Conservation (phyloP, 1,140 invertebrate species). For the Arctopsyche grandis region DNA sequence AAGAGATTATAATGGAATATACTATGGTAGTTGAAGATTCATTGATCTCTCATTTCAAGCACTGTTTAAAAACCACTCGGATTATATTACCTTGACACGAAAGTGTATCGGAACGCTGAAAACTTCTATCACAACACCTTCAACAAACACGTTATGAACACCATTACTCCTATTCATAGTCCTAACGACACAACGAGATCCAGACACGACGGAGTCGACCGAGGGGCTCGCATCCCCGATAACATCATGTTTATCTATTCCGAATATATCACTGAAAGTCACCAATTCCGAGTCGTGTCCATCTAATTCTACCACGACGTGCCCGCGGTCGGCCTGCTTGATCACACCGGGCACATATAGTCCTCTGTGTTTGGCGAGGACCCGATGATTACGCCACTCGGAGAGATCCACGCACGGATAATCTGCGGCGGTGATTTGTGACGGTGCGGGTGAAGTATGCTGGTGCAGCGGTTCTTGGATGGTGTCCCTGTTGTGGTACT, state of each 20-base stretch:
- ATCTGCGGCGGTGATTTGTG: slow-evolving; percentile 56
- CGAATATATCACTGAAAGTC: slow-evolving; percentile 76
- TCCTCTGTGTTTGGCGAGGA: slow-evolving; percentile 84
- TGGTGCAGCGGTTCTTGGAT: slow-evolving; percentile 56
- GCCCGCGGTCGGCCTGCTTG: slow-evolving; percentile 68
- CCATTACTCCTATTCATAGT: slow-evolving; percentile 62
- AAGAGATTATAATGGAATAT: too few relatives aligned
- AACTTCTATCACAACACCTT: slow-evolving; percentile 83
- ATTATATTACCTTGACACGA: slow-evolving; percentile 73
- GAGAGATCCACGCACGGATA: slow-evolving; percentile 78
- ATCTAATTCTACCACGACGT: slow-evolving; percentile 82
- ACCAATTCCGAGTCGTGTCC: slow-evolving; percentile 68
- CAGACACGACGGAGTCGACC: slow-evolving; percentile 73
- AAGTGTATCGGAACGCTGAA: slow-evolving; percentile 77
- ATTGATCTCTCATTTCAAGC: too few relatives aligned
- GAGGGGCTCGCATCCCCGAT: slow-evolving; percentile 94
- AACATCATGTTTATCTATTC: slow-evolving; percentile 83
- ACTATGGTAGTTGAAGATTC: too few relatives aligned
- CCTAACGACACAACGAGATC: slow-evolving; percentile 69
- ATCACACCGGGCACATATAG: slow-evolving; percentile 87
- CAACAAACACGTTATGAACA: slow-evolving; percentile 77
- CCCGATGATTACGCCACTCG: slow-evolving; percentile 91
- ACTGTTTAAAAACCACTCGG: too few relatives aligned
- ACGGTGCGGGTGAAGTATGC: slow-evolving; percentile 60
- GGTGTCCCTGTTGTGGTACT: slow-evolving; percentile 37